Evolutionary conservation across 2,113 vertebrate species (phyloP).

Genomic region (Campylorhamphus procurvoides): DNA sequence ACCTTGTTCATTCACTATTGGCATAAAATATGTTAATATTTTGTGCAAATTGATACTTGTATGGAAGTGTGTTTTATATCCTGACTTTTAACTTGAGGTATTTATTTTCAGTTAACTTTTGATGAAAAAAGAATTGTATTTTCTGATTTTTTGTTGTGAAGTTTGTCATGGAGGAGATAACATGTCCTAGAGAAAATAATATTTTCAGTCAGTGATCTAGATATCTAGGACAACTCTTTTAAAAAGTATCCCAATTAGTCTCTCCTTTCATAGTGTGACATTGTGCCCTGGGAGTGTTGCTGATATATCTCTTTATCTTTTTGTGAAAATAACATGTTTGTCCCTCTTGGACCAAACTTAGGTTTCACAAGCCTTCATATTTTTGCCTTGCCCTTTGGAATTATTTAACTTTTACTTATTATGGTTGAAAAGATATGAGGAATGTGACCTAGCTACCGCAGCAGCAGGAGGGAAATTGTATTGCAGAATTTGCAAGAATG

Average conservation of each 20-base stretch:
- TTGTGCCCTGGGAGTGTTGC: not conserved
- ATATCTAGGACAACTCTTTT: not conserved
- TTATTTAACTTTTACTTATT: not conserved
- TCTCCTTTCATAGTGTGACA: not conserved
- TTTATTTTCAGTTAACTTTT: not conserved
- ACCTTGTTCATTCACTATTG: not conserved
- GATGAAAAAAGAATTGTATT: accelerated
- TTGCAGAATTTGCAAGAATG: not conserved
- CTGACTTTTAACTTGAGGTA: not conserved
- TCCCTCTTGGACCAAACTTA: not conserved
- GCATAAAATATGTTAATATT: not conserved
- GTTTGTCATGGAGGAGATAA: not conserved
- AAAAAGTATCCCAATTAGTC: not conserved
- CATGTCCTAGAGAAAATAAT: not conserved
- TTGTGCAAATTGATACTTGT: not conserved
- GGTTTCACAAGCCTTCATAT: not conserved
- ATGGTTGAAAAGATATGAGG: not conserved
- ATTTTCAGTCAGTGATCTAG: not conserved
- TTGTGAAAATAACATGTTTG: not conserved
- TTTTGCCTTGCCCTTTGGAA: not conserved
- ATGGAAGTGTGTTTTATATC: not conserved
- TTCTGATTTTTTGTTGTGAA: not conserved
- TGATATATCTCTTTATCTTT: not conserved
- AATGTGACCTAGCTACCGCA: not conserved
- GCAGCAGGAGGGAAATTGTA: not conserved